Conservation (phyloP, 2,888 invertebrate species). For the Anthoptus insignis region DNA sequence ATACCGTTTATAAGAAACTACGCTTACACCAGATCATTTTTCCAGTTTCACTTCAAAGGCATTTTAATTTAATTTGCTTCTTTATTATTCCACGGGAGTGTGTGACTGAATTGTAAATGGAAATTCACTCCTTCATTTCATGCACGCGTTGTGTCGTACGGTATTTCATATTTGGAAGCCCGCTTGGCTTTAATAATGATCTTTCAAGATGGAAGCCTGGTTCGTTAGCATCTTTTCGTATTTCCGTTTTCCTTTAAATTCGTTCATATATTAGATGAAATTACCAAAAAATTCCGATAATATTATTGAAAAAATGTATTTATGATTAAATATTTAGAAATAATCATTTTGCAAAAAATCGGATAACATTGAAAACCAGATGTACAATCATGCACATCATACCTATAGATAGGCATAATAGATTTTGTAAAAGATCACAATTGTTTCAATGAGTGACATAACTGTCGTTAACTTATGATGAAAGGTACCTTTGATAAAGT, state of each 20-base stretch:
- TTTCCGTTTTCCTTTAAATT: not conserved
- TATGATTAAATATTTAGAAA: no score
- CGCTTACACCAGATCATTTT: no score
- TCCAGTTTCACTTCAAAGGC: not conserved
- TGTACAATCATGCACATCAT: no score
- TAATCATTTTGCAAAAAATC: no score
- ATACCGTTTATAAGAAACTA: no score
- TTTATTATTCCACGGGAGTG: conserved; percentile 27
- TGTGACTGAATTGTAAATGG: conserved; percentile 24
- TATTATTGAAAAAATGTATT: no score
- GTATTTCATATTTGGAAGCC: conserved; percentile 26
- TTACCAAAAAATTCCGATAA: not conserved
- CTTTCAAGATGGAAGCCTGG: not conserved
- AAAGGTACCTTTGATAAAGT: no score
- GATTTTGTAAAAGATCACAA: no score
- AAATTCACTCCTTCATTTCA: conserved; percentile 25
- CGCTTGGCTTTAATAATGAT: conserved; percentile 21
- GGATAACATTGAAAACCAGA: no score
- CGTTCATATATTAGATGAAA: not conserved
- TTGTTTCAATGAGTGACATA: no score
- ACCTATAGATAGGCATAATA: no score
- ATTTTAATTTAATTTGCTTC: conserved; percentile 19
- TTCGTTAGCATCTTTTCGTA: conserved; percentile 5
- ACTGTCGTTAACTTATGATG: no score
- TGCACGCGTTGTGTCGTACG: conserved; percentile 22